Conservation (phyloP, 2,797 vertebrate species). For the Siniperca obscura region DNA sequence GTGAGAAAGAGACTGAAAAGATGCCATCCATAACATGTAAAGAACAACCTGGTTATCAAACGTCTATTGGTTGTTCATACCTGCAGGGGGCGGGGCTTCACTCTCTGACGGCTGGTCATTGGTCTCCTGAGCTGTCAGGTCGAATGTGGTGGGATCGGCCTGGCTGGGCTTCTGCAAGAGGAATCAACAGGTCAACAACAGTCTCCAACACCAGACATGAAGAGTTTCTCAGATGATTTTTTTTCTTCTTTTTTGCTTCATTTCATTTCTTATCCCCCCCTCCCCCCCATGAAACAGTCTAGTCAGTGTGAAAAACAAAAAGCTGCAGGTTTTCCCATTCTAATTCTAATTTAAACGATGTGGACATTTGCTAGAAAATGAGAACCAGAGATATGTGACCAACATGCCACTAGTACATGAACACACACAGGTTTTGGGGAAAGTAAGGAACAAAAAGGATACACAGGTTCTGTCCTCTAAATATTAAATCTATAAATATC, state of each 20-base stretch:
- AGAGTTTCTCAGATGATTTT: not conserved
- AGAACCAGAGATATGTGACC: not conserved
- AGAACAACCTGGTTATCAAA: not conserved
- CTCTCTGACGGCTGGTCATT: conserved; percentile 29
- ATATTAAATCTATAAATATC: not conserved
- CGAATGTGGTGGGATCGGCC: not conserved
- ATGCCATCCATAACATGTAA: conserved; percentile 40
- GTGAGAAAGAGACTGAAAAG: conserved; percentile 47
- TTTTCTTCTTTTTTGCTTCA: not conserved
- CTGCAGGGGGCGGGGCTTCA: conserved; percentile 59
- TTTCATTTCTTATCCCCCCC: not conserved
- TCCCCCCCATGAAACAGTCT: too few species aligned
- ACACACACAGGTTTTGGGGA: not conserved
- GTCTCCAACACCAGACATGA: not conserved
- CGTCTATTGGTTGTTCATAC: conserved; percentile 52
- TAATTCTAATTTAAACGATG: not conserved
- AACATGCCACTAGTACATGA: not conserved
- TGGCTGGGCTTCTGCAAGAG: conserved; percentile 24
- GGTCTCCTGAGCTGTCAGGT: conserved; percentile 40
- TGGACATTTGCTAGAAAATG: not conserved
- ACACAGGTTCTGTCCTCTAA: too few species aligned
- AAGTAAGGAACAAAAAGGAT: not conserved
- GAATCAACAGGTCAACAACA: conserved; percentile 46
- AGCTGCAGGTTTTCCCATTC: not conserved
- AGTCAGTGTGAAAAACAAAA: not conserved